phyloP scores from a whole-genome alignment of 2,797 vertebrate species.

The Falco biarmicus region DNA sequence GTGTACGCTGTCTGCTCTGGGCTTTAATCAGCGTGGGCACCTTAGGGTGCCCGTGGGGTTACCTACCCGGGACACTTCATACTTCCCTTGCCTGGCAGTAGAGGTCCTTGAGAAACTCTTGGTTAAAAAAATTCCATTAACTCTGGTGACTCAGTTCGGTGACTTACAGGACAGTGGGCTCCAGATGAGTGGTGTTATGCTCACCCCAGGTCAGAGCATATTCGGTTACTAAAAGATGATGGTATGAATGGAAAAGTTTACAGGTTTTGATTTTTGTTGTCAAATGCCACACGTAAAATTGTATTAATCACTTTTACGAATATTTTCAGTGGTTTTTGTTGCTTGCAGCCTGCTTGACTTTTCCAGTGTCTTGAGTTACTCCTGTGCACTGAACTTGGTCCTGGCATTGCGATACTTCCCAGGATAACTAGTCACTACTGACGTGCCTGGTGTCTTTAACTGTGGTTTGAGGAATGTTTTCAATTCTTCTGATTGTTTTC shows the following conservation, averaged over 20 bases:
- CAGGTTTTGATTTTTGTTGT: not conserved
- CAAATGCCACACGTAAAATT: not conserved
- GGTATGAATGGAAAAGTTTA: conserved; percentile 10
- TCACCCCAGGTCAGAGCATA: conserved; percentile 21
- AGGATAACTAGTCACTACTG: not conserved
- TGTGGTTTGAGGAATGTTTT: not conserved
- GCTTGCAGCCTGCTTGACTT: conserved; percentile 37
- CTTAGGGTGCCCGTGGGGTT: not conserved
- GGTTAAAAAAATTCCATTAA: not conserved
- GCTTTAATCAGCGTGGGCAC: not conserved
- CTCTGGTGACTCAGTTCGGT: conserved; percentile 17
- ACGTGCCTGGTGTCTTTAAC: not conserved
- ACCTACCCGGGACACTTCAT: not conserved
- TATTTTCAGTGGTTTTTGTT: not conserved
- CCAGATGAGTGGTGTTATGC: not conserved
- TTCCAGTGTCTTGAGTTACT: conserved; percentile 60
- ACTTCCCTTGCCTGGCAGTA: conserved; percentile 44
- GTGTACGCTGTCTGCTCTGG: not conserved
- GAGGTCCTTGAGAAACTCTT: conserved; percentile 55
- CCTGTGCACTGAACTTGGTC: conserved; percentile 25
- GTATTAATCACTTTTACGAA: not conserved
- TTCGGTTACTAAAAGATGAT: not conserved
- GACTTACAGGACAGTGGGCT: conserved; percentile 7
- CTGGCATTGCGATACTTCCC: not conserved
- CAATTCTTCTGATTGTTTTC: not conserved